Percentiles rank a stretch among this genome's conserved stretches.
phyloP scores from a whole-genome alignment of 2,797 vertebrate species.

The Chloroceryle amazona region DNA sequence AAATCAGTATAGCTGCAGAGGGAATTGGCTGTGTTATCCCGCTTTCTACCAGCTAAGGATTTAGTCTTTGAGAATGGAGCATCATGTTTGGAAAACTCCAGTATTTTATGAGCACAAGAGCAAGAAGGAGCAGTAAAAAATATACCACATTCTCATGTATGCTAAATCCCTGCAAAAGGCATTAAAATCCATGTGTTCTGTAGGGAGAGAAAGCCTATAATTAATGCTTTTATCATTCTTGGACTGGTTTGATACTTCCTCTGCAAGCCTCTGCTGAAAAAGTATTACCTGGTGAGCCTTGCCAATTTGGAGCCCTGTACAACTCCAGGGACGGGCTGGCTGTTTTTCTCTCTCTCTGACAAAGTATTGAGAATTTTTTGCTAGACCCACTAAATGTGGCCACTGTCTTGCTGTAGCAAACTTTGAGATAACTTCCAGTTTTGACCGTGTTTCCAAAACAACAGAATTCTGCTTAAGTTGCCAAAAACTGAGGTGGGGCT shows the following conservation, averaged over 20 bases:
- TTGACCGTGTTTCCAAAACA: background rate
- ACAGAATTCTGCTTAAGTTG: background rate
- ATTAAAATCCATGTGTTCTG: background rate
- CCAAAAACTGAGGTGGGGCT: background rate
- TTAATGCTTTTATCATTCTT: background rate
- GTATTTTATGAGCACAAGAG: background rate
- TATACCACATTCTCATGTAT: background rate
- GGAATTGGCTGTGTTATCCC: background rate
- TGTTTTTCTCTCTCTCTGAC: background rate
- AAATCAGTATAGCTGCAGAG: background rate
- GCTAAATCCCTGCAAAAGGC: background rate
- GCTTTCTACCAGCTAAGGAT: constrained; percentile 21
- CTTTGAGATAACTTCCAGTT: background rate
- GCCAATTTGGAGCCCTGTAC: background rate
- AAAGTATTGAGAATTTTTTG: background rate
- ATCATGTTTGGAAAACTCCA: background rate
- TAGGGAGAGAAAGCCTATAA: background rate
- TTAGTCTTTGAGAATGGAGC: background rate
- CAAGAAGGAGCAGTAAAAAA: background rate
- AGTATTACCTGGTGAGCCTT: constrained; percentile 6
- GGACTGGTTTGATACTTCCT: background rate
- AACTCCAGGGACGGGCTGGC: background rate
- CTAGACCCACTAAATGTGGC: background rate
- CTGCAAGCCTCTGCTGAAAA: background rate
- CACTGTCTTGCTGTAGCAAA: background rate